Percentiles rank a stretch among this genome's conserved stretches.
phyloP scores from a whole-genome alignment of 2,888 invertebrate species.

The Apamea sordens region DNA sequence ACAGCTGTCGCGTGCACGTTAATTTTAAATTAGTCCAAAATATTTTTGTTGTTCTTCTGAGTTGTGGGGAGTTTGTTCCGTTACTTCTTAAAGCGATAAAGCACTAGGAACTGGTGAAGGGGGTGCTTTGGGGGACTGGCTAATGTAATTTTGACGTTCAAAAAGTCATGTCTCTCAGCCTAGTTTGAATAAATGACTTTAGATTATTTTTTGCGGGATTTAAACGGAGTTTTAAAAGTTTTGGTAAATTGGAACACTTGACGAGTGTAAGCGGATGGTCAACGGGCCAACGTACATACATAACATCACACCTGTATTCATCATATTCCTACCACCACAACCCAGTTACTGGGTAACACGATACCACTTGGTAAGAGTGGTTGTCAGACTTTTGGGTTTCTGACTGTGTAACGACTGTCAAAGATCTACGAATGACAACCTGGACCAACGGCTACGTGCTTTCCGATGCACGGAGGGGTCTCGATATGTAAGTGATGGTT shows the following conservation, averaged over 20 bases:
- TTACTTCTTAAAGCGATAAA: background rate
- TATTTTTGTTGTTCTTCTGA: conserved; percentile 30
- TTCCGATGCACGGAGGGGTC: background rate
- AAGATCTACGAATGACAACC: background rate
- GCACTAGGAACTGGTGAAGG: background rate
- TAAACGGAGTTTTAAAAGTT: background rate
- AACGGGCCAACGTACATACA: background rate
- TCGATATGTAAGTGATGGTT: background rate
- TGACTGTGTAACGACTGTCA: background rate
- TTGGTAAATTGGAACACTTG: background rate
- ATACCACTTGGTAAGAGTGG: background rate
- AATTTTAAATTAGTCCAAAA: conserved; percentile 51
- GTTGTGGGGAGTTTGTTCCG: background rate
- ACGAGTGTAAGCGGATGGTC: background rate
- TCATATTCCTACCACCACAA: background rate
- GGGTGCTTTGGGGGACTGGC: background rate
- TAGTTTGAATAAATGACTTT: background rate
- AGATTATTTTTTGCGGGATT: background rate
- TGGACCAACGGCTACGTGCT: background rate
- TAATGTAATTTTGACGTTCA: background rate
- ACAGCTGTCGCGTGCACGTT: conserved; percentile 46
- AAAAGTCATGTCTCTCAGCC: background rate
- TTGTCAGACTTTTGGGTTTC: background rate
- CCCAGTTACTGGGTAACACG: background rate
- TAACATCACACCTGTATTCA: background rate